Base-by-base conservation (phyloP, 2,113 vertebrate genomes). In the Chamaetylas fuelleborni region DNA sequence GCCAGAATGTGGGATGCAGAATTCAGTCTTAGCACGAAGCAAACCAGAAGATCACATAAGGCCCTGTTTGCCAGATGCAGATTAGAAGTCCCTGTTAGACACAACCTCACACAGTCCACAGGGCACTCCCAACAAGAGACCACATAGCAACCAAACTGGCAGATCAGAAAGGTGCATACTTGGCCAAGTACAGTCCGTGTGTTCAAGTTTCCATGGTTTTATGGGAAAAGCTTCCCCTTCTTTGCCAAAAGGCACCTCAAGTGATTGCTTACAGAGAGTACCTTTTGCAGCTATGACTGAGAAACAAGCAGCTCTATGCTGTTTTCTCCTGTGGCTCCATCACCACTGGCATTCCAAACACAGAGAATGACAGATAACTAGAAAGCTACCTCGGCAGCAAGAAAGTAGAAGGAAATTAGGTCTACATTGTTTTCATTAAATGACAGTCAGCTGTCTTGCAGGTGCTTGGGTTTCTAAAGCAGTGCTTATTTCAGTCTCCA, bases 101-200 rank as follows among this genome's bases (percentile, higher is more conserved):
- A 12, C 2, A 7, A 34, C 22, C 31, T 72, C 54, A 76, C 7
- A 6, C 33, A 24, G 18, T 8, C 12, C 60, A 81, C n/a, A 45
- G 29, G 70, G 22, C 29, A 16, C 31, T 45, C 34, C 31, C 60
- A 51, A 8, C 16, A 73, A 42, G 14, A 40, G 34, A 62, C 33
- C 56, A 57, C 0, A 0, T 1, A 57, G 42, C 58, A 74, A 23
- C 19, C 66, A 40, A 19, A 43, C 48, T 4, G 19, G n/a, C 61
- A 72, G 17, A 53, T 43, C 28, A 76, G 77, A 57, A 74, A 42
- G 53, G 33, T 22, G 29, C 20, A 57, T n/a, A 2, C 26, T 22
- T 50, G 70, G 74, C 57, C 62, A 77, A 69, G 36, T 14, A 58
- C 73, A 69, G 36, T 18, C n/a, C 36, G 5, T 0, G 0, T 7